Evolutionary conservation across 2,797 vertebrate genomes (phyloP), one percentile per base, ranked within the genome.

Genomic region (Hozukius guyotensis): DNA sequence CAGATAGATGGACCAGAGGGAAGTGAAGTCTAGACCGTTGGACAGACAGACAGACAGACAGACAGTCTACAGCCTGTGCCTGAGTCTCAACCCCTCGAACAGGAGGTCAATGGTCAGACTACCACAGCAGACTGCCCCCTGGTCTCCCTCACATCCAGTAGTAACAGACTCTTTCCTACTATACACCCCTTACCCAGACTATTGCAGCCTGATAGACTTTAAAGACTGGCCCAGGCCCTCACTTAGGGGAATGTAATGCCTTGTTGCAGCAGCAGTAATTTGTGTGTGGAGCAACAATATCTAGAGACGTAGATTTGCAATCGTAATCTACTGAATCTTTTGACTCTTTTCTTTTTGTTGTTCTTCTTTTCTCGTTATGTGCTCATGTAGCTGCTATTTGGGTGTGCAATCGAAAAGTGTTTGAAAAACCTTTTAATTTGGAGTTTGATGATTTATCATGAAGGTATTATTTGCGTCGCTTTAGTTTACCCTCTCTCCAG

Each of bases 311-410:
- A 97, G 96, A 96, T 96, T 94, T 92, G 87, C 87, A 93, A 89
- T 92, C 85, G 88, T 96, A 93, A 96, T 96, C 95, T 95, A 96
- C 94, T 90, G 64, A 95, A 94, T 79, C 92, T 93, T 91, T 84
- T 81, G 56, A 78, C 63, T 72, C 75, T 92, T 84, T 93, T 66
- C 52, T 25, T 71, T 75, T n/a, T 8, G 16, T 65, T 65, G 24
- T 59, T 42, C 20, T 77, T 72, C n/a, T 72, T 83, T 82, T 72
- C 42, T 84, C 22, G 86, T 96, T 96, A 94, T 95, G 95, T 97
- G 95, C 96, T 95, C 93, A 95, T 95, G 94, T 97, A 97, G 95
- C 95, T 97, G 97, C 96, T 96, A 96, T 96, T 53, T 94, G 91
- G 94, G 95, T 95, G 96, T 96, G 96, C 96, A 96, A 97, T 96